A percentile compares a stretch with the other conserved stretches of the same genome.
phyloP scores from a whole-genome alignment of 1,140 invertebrate genomes.

The Adelges cooleyi region DNA sequence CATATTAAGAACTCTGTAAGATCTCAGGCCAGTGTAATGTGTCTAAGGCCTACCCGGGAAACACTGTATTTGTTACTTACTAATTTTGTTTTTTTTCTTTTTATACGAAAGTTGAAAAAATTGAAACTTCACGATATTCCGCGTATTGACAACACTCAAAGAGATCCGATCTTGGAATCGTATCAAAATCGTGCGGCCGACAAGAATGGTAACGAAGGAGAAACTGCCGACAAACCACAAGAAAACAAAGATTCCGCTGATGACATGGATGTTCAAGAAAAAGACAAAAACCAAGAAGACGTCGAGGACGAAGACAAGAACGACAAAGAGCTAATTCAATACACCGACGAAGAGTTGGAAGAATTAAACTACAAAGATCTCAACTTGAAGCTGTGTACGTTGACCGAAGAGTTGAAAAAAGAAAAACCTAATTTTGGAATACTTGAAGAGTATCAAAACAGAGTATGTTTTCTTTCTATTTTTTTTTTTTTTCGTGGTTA shows the following conservation, averaged over 20 bases:
- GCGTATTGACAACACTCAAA: not conserved
- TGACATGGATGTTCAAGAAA: conserved; percentile 48
- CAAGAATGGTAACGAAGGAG: not conserved
- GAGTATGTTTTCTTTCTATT: conserved; percentile 36
- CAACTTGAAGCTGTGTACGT: conserved; percentile 48
- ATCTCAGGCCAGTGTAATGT: too few relatives aligned
- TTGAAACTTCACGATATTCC: conserved; percentile 1
- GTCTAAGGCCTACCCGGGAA: too few relatives aligned
- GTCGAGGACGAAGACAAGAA: conserved; percentile 35
- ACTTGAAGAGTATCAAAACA: conserved; percentile 58
- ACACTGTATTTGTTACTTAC: not conserved
- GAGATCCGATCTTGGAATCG: conserved; percentile 4
- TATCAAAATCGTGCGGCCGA: not conserved
- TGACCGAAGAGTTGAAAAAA: conserved; percentile 54
- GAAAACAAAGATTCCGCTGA: conserved; percentile 59
- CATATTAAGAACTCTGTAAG: too few relatives aligned
- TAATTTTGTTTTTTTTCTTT: not conserved
- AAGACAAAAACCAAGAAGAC: conserved; percentile 47
- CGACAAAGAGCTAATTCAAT: conserved; percentile 41
- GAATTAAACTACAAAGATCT: conserved; percentile 47
- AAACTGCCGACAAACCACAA: conserved; percentile 49
- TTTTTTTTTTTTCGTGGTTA: too few relatives aligned
- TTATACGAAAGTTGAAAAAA: not conserved
- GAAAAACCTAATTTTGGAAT: conserved; percentile 67
- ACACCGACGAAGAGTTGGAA: conserved; percentile 58